Conservation (phyloP, 2,797 vertebrate species). For the Chaunax sp. region DNA sequence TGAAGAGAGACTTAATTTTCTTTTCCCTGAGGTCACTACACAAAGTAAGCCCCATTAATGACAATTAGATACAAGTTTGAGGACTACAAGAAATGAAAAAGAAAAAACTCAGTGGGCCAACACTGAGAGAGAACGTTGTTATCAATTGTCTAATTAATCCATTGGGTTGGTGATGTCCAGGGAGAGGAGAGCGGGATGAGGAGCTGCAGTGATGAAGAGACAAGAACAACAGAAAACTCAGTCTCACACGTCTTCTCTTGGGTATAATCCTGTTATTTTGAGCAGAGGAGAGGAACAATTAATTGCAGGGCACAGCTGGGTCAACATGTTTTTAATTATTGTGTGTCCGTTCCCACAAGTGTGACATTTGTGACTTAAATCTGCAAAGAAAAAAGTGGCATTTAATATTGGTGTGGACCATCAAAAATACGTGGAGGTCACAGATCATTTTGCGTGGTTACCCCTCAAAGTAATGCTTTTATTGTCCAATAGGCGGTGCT, state of each 20-base stretch:
- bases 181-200: constrained; percentile 49
- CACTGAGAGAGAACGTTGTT: constrained; percentile 67
- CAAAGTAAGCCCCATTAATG: constrained; percentile 70
- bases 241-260: constrained; percentile 51
- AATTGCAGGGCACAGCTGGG: constrained; percentile 17
- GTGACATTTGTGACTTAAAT: constrained; percentile 1
- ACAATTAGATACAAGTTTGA: constrained; percentile 69
- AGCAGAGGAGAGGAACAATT: constrained; percentile 40
- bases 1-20: constrained; percentile 62
- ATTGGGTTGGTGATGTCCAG: constrained; percentile 60
- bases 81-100: constrained; percentile 68
- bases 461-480: constrained; percentile 20
- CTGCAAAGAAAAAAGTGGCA: not conserved
- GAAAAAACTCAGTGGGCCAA: constrained; percentile 71
- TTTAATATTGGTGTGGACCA: not conserved
- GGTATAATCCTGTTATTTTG: constrained; percentile 51
- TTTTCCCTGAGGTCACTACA: constrained; percentile 71
- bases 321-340: constrained; percentile 15
- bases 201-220: constrained; percentile 41
- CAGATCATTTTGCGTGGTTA: not conserved
- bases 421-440: not conserved
- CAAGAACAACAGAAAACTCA: constrained; percentile 44
- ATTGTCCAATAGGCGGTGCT: constrained; percentile 78
- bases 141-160: constrained; percentile 78
- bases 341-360: constrained; percentile 6